These are phyloP conservation scores for Dallia pectoralis DNA, from an alignment of 2,797 vertebrate genomes.

Conservation along the genomic window DNA sequence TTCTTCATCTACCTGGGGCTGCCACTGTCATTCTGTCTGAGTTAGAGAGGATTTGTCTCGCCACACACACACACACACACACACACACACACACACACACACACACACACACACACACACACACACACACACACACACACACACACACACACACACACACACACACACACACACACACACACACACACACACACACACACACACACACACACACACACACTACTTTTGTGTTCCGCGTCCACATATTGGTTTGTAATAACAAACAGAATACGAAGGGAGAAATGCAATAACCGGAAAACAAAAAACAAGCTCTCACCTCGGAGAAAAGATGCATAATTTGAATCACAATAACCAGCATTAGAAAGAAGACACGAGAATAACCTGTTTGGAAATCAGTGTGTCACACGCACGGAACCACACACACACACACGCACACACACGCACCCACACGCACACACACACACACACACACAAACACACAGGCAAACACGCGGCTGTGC, in stretches of 20 bases:
- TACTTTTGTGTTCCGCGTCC: conserved; percentile 9
- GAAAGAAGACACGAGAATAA: conserved; percentile 4
- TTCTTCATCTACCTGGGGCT: not conserved
- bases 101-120: not conserved
- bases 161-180: not conserved
- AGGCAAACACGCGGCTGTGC: conserved; percentile 17
- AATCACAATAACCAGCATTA: conserved; percentile 32
- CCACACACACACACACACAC: not conserved
- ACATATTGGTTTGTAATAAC: conserved; percentile 22
- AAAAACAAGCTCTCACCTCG: conserved; percentile 32
- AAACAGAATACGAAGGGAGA: conserved; percentile 27
- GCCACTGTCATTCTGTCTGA: not conserved
- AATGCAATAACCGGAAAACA: conserved; percentile 13
- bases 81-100: not conserved
- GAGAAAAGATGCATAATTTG: not conserved
- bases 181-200: conserved; percentile 9
- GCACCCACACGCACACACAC: conserved; percentile 22
- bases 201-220: conserved; percentile 9
- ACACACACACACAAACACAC: conserved; percentile 21
- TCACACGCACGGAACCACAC: not conserved
- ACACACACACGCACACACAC: conserved; percentile 13
- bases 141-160: not conserved
- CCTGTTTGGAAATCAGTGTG: conserved; percentile 9
- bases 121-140: not conserved
- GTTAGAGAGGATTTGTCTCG: not conserved